Evolutionary conservation across 2,888 invertebrate genomes (phyloP).

Genomic region (Vandiemenella viatica): DNA sequence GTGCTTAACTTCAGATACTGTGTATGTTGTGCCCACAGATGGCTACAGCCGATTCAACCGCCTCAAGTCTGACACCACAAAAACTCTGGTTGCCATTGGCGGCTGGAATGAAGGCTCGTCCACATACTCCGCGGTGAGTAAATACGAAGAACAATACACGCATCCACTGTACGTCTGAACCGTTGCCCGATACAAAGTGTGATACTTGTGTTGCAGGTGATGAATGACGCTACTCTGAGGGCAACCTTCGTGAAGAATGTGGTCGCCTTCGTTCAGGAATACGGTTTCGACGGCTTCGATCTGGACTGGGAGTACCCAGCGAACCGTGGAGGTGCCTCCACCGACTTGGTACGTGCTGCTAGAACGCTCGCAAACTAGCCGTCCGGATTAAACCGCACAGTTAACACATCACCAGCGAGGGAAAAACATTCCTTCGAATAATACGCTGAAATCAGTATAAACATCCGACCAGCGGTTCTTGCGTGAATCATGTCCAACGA

Average conservation of each 20-base stretch:
- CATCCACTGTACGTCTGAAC: too few species aligned
- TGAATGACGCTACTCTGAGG: slow-evolving; percentile 27
- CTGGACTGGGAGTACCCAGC: slow-evolving; percentile 60
- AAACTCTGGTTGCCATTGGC: slow-evolving; percentile 49
- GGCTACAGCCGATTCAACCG: slow-evolving; percentile 31
- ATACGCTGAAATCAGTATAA: too few species aligned
- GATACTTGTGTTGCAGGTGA: slow-evolving; percentile 24
- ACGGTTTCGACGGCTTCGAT: slow-evolving; percentile 55
- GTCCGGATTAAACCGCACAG: too few species aligned
- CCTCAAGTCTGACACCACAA: slow-evolving; percentile 38
- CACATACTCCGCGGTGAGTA: slow-evolving; percentile 37
- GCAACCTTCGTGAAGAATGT: slow-evolving; percentile 34
- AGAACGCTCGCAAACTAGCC: too few species aligned
- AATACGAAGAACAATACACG: background rate
- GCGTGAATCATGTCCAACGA: too few species aligned
- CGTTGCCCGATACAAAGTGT: too few species aligned
- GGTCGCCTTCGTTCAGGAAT: slow-evolving; percentile 34
- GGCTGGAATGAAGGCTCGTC: slow-evolving; percentile 51
- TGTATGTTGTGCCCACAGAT: too few species aligned
- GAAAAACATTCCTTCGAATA: too few species aligned
- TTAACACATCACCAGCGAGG: too few species aligned
- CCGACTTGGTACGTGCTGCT: slow-evolving; percentile 27
- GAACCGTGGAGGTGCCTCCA: slow-evolving; percentile 34
- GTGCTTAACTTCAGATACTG: too few species aligned
- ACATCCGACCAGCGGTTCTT: too few species aligned